Evolutionary conservation across 2,888 invertebrate species (phyloP).

Genomic region (Agrotis clavis): DNA sequence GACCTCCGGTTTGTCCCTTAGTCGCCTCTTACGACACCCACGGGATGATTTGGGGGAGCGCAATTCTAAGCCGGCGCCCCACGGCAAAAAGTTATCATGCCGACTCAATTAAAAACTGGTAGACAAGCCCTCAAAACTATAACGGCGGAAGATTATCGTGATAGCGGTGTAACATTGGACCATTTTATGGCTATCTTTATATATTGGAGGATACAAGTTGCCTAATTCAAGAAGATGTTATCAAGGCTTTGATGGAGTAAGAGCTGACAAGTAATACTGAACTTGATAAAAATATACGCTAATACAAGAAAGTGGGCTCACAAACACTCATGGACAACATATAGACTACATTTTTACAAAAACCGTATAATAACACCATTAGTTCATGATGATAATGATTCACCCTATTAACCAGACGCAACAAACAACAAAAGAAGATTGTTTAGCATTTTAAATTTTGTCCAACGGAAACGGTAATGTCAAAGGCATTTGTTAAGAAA

Average conservation of each 20-base stretch:
- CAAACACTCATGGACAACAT: slow-evolving; percentile 57
- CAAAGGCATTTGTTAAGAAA: slow-evolving; percentile 25
- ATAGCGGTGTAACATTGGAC: slow-evolving; percentile 68
- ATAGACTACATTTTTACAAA: slow-evolving; percentile 55
- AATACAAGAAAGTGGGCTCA: slow-evolving; percentile 53
- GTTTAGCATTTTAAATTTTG: slow-evolving; percentile 40
- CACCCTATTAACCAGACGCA: slow-evolving; percentile 20
- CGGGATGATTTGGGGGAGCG: too few species aligned
- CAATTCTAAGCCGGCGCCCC: too few species aligned
- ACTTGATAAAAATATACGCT: slow-evolving; percentile 35
- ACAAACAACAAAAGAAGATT: slow-evolving; percentile 21
- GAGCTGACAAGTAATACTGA: slow-evolving; percentile 16
- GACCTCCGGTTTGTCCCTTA: too few species aligned
- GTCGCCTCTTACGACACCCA: too few species aligned
- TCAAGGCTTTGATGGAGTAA: slow-evolving; percentile 13
- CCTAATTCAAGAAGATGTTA: slow-evolving; percentile 28
- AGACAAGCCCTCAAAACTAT: slow-evolving; percentile 65
- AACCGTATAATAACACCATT: slow-evolving; percentile 61
- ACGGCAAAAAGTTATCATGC: slow-evolving; percentile 70
- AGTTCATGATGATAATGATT: slow-evolving; percentile 40
- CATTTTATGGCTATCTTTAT: slow-evolving; percentile 64
- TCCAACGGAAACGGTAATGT: slow-evolving; percentile 17
- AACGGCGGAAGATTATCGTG: slow-evolving; percentile 67
- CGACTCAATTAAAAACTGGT: slow-evolving; percentile 72
- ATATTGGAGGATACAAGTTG: slow-evolving; percentile 51